Base-by-base conservation (phyloP, 1,140 invertebrate genomes). In the Zeugodacus cucurbitae region DNA sequence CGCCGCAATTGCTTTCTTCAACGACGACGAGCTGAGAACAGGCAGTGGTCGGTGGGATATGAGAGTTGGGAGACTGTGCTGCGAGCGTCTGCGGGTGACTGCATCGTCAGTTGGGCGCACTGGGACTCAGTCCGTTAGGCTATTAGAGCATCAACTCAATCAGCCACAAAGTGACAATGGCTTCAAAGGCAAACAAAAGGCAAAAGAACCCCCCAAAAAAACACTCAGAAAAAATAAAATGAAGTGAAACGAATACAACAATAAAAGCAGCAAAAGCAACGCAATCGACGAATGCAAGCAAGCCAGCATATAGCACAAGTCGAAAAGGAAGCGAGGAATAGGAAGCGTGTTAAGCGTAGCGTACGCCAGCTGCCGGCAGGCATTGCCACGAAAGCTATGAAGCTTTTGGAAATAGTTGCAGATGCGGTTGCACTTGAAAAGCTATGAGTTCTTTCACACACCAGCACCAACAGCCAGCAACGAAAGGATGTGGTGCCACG, bases 141-240 rank as follows among this genome's bases (percentile, higher is more conserved):
- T 82, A 82, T 82, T 82, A 82, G 41, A 48, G 74, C 74, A 22
- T 82, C 74, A 82, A 82, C 74, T 48, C 74, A 82, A 82, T 82
- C 74, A 82, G 74, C 74, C 74, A 48, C 74, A 82, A 82, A 82
- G 74, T 82, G 74, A 82, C 74, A 82, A 82, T 82, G 74, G 74
- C 8, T 82, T 82, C 74, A 48, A 82, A 82, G 74, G 41, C 74
- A 48, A 26, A 54, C 41, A 82, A 54, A 48, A 48, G 74, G 48
- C 48, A 54, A 54, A 54, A 82, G 32, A 20, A 74, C 22, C 48
- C n/a, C 3, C n/a, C 58, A 59, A 59, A 59, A 59, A 62, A 26
- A 6, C 7, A n/a, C n/a, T n/a, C n/a, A n/a, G 58, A 22, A 17
- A 26, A 26, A 4, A 62, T 22, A 62, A 26, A n/a, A n/a, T 41